Conservation (phyloP, 2,797 vertebrate species). For the Clarias fuscus region DNA sequence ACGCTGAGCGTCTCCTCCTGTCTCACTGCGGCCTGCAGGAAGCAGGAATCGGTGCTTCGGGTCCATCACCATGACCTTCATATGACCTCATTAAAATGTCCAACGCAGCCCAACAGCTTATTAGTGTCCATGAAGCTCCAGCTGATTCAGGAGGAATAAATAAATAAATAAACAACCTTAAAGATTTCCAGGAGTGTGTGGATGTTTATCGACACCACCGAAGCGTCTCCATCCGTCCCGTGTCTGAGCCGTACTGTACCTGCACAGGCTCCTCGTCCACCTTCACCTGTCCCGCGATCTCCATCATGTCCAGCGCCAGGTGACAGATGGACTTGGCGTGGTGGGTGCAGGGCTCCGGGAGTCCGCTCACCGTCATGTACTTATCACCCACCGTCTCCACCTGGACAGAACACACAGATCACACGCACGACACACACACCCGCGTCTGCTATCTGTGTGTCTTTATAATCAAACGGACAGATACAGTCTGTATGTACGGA, state of each 20-base stretch:
- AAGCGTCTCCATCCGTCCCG: background rate
- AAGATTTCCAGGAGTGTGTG: background rate
- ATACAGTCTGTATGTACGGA: too few relatives aligned
- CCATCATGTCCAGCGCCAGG: slow-evolving; percentile 97
- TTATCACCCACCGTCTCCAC: slow-evolving; percentile 99
- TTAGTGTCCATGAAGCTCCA: background rate
- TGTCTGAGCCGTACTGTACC: slow-evolving; percentile 78
- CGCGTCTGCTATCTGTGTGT: too few relatives aligned
- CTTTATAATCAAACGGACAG: too few relatives aligned
- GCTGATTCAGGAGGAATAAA: background rate
- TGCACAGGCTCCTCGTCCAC: slow-evolving; percentile 94
- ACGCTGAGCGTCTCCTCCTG: background rate
- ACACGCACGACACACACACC: too few relatives aligned
- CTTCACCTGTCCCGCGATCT: slow-evolving; percentile 96
- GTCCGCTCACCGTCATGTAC: slow-evolving; percentile 98
- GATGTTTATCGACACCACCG: background rate
- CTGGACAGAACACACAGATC: slow-evolving; percentile 63
- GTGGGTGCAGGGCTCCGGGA: slow-evolving; percentile 95
- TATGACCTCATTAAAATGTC: background rate
- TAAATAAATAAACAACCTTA: background rate
- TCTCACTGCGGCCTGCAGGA: background rate
- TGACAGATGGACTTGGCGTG: slow-evolving; percentile 97
- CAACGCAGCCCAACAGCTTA: background rate
- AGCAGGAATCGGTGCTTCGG: background rate
- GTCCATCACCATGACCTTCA: slow-evolving; percentile 2